phyloP scores from a whole-genome alignment of 2,888 invertebrate species.

The Hydropsyche betteni region DNA sequence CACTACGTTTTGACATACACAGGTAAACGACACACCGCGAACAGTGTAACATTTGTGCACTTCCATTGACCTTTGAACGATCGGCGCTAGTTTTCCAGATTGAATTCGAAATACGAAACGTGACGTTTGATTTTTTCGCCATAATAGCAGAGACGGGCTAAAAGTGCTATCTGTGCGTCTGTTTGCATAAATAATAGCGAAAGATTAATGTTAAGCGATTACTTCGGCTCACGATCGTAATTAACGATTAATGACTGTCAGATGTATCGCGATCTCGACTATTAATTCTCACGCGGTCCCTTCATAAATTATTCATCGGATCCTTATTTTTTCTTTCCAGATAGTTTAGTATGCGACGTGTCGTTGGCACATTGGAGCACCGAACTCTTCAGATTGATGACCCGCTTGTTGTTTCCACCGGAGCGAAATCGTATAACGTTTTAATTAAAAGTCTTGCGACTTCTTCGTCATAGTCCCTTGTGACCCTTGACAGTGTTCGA shows the following conservation, averaged over 20 bases:
- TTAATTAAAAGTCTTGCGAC: too few species aligned
- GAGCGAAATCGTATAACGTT: too few species aligned
- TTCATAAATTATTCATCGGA: slow-evolving; percentile 10
- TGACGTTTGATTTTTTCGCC: slow-evolving; percentile 5
- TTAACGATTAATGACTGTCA: slow-evolving; percentile 27
- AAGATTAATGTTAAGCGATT: slow-evolving; percentile 12
- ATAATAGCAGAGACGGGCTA: background rate
- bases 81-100: background rate
- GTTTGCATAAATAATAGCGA: slow-evolving; percentile 15
- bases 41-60: background rate
- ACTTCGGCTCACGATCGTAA: slow-evolving; percentile 27
- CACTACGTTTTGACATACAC: background rate
- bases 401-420: too few species aligned
- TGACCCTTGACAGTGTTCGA: too few species aligned
- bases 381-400: too few species aligned
- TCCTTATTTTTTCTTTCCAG: background rate
- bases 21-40: slow-evolving; percentile 13
- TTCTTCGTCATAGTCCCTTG: too few species aligned
- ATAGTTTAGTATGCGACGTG: too few species aligned
- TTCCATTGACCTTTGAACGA: background rate
- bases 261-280: slow-evolving; percentile 18
- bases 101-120: background rate
- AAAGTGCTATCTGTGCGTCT: background rate
- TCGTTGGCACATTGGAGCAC: too few species aligned
- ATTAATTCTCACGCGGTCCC: slow-evolving; percentile 16